These are phyloP conservation scores for Myopa testacea DNA, from an alignment of 2,888 invertebrate genomes.

Conservation along the genomic window DNA sequence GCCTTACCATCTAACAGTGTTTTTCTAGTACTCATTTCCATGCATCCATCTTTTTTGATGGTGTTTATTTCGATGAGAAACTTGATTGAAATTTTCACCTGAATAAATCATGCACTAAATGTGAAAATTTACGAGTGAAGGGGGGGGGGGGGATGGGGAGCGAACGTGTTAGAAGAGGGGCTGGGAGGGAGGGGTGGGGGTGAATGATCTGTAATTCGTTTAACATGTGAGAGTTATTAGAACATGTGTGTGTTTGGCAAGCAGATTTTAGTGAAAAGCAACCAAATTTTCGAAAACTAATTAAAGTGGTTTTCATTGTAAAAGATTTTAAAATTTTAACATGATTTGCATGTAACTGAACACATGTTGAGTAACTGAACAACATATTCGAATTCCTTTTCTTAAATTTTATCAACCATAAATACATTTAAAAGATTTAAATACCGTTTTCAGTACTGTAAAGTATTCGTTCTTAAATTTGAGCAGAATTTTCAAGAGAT, in stretches of 20 bases:
- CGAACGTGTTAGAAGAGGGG: not conserved
- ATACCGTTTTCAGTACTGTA: too few species aligned
- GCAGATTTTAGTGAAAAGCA: not conserved
- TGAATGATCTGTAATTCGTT: too few species aligned
- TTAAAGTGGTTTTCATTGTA: slow-evolving; percentile 6
- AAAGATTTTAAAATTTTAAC: not conserved
- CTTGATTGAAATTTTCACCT: slow-evolving; percentile 53
- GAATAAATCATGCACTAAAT: slow-evolving; percentile 51
- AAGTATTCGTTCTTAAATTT: too few species aligned
- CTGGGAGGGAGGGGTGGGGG: too few species aligned
- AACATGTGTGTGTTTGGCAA: slow-evolving; percentile 4
- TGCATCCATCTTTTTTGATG: not conserved
- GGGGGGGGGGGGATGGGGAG: not conserved
- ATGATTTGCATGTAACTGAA: too few species aligned
- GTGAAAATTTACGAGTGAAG: slow-evolving; percentile 23
- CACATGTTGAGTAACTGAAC: too few species aligned
- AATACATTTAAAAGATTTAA: too few species aligned
- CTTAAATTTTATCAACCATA: too few species aligned
- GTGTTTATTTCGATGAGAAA: slow-evolving; percentile 43
- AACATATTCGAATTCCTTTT: too few species aligned
- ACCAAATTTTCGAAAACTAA: not conserved
- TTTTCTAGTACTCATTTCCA: too few species aligned
- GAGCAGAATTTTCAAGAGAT: too few species aligned
- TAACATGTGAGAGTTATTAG: not conserved
- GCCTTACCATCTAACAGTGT: too few species aligned